Evolutionary conservation across 2,888 invertebrate genomes (phyloP).

Genomic region (Limnephilus marmoratus): DNA sequence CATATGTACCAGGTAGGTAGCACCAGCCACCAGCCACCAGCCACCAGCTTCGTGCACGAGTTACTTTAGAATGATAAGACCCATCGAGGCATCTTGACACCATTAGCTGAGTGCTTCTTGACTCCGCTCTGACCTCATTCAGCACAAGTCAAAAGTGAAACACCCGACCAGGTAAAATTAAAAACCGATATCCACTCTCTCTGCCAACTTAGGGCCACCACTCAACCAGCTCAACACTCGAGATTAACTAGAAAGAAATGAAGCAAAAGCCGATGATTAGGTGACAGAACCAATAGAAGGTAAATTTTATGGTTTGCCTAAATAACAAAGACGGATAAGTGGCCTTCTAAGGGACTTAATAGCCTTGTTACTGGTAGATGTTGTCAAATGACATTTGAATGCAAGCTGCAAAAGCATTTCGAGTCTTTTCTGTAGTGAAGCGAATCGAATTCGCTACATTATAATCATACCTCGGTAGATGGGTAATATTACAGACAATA

Average conservation of each 20-base stretch:
- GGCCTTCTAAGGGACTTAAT: neutral
- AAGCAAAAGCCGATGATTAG: neutral
- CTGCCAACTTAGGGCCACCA: conserved; percentile 27
- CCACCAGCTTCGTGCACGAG: conserved; percentile 14
- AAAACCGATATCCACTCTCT: conserved; percentile 38
- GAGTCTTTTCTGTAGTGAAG: conserved; percentile 23
- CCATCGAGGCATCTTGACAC: conserved; percentile 35
- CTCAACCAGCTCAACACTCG: neutral
- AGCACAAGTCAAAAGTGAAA: conserved; percentile 42
- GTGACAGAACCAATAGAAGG: neutral
- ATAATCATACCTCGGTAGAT: conserved; percentile 20
- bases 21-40: neutral
- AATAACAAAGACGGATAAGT: neutral
- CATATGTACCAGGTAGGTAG: neutral
- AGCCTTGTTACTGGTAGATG: neutral
- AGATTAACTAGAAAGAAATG: neutral
- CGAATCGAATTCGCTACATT: conserved; percentile 28
- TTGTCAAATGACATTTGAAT: conserved; percentile 9
- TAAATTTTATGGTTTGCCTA: neutral
- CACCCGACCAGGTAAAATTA: conserved; percentile 12
- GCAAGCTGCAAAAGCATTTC: neutral
- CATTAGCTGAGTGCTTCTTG: conserved; percentile 42
- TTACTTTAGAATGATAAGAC: conserved; percentile 1
- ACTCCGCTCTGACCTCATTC: conserved; percentile 48
- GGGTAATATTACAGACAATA: conserved; percentile 4